A percentile compares a stretch with the other conserved stretches of the same genome.
Evolutionary conservation across 2,113 vertebrate species (phyloP).

Genomic region (Bubo bubo): DNA sequence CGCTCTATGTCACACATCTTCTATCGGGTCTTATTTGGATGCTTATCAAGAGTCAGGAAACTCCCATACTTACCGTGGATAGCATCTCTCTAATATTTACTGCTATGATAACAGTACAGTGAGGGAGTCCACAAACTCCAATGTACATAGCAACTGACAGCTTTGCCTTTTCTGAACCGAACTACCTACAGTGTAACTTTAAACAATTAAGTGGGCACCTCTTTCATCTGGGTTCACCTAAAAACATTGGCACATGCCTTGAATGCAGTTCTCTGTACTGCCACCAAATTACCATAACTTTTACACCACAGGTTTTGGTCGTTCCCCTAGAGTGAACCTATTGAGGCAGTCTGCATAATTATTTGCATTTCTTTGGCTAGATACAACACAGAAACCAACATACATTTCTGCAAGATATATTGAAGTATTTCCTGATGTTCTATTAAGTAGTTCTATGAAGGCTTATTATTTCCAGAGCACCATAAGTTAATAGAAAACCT

Average conservation of each 20-base stretch:
- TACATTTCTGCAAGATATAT: neutral
- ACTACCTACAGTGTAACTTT: neutral
- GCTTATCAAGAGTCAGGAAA: neutral
- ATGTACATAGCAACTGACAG: neutral
- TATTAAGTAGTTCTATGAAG: neutral
- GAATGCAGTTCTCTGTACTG: neutral
- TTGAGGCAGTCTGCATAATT: neutral
- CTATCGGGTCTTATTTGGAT: neutral
- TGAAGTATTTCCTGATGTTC: slow-evolving; percentile 4
- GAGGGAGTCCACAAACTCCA: neutral
- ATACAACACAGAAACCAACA: neutral
- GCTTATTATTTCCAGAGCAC: neutral
- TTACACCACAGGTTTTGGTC: neutral
- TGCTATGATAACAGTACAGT: neutral
- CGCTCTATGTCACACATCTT: neutral
- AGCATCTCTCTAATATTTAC: neutral
- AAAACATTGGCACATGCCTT: neutral
- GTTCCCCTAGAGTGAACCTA: neutral
- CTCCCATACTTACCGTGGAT: neutral
- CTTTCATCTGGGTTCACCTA: neutral
- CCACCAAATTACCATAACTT: neutral
- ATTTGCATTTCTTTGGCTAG: neutral
- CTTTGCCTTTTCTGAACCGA: neutral
- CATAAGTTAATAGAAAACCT: neutral
- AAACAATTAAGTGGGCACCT: neutral